Percentiles rank a stretch among this genome's conserved stretches.
Evolutionary conservation across 2,888 invertebrate species (phyloP).

Genomic region (Hypomecis punctinalis): DNA sequence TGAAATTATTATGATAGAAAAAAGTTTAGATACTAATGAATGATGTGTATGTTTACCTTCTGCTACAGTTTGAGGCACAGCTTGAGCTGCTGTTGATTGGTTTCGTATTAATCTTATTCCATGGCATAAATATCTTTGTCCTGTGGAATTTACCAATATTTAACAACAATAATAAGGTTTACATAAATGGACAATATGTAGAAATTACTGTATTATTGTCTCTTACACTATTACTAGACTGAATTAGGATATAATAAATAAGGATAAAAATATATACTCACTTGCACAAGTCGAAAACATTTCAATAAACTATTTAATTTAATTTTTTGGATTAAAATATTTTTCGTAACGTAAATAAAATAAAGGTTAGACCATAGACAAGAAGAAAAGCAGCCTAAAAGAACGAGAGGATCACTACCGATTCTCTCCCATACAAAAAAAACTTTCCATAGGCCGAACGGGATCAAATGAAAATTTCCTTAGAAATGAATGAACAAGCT

Average conservation of each 20-base stretch:
- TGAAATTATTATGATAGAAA: background rate
- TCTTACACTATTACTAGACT: no score
- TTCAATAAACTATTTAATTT: conserved; percentile 8
- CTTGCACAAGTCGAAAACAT: conserved; percentile 50
- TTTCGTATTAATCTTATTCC: conserved; percentile 47
- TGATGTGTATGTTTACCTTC: conserved; percentile 53
- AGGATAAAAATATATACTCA: conserved; percentile 33
- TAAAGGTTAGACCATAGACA: background rate
- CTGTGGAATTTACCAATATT: conserved; percentile 6
- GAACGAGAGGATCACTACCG: no score
- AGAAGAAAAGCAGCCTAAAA: background rate
- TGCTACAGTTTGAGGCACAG: conserved; percentile 44
- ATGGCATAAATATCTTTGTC: conserved; percentile 39
- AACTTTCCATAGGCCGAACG: no score
- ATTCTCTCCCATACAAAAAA: no score
- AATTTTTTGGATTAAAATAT: background rate
- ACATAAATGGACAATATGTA: background rate
- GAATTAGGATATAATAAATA: no score
- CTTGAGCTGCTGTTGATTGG: conserved; percentile 60
- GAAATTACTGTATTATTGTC: no score
- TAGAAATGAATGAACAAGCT: no score
- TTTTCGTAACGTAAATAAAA: no score
- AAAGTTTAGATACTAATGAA: background rate
- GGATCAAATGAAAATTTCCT: no score
- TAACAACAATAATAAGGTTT: background rate